Evolutionary conservation across 2,797 vertebrate genomes (phyloP), one percentile per base, ranked within the genome.

Genomic region (Karalla daura): DNA sequence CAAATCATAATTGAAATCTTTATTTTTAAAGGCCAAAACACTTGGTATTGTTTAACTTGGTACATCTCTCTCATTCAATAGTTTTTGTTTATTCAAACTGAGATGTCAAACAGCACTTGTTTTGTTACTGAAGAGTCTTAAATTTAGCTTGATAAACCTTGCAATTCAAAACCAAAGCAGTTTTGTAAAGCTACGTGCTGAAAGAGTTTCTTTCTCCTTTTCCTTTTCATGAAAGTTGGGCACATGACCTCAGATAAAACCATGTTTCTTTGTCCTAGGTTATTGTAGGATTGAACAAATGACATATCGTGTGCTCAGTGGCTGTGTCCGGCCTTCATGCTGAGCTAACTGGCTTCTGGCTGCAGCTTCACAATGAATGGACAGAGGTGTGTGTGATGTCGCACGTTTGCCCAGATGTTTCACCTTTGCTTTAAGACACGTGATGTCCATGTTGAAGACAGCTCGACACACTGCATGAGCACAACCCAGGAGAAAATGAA

Each of bases 391-490:
- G 28, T 28, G 7, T 0, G 5, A 10, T 45, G 3, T 25, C 17
- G 17, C 1, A 1, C 7, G 7, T 49, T 45, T 60, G 2, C 35
- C 12, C 14, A 60, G 46, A 39, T 14, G 18, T 24, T 55, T 18
- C 28, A 24, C 14, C 15, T 10, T 3, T 24, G 20, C 41, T 60
- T 52, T 24, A 35, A 55, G 32, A 47, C 36, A 12, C 36, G 30
- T 56, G 41, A 23, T 37, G 65, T 25, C 17, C 4, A 45, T 46
- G 44, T 55, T 50, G 18, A 25, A 58, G 64, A 35, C 24, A 36
- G 25, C 53, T 33, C 13, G 45, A 59, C 46, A 36, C 21, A 23
- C 28, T 47, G 28, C 70, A 50, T 43, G 53, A 68, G n/a, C 44
- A 25, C 46, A 35, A 52, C 36, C 68, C 17, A 10, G 5, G 35